Evolutionary conservation across 2,113 vertebrate species (phyloP).

Genomic region (Gambusia affinis): DNA sequence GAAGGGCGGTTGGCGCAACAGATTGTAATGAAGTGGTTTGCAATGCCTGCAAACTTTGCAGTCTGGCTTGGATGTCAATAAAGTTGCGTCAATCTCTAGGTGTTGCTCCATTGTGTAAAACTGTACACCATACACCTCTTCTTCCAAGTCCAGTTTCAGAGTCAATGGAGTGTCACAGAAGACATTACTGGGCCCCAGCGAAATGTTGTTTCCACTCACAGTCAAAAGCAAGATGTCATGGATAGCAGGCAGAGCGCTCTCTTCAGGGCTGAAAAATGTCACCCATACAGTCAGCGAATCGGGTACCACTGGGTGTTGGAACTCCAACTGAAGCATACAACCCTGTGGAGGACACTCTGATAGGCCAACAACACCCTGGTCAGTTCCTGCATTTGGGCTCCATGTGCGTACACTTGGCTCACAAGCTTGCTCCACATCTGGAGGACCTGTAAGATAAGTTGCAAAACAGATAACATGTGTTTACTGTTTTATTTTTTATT

Average conservation of each 20-base stretch:
- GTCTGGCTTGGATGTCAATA: constrained; percentile 87
- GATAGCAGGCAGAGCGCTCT: constrained; percentile 87
- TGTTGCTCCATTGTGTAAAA: constrained; percentile 96
- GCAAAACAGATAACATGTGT: constrained; percentile 21
- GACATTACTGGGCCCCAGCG: constrained; percentile 90
- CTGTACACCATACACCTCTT: constrained; percentile 91
- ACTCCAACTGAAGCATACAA: constrained; percentile 95
- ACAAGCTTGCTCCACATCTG: constrained; percentile 95
- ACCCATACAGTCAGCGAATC: constrained; percentile 95
- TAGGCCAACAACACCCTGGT: constrained; percentile 82
- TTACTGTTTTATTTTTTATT: not conserved
- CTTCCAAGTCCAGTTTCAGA: constrained; percentile 85
- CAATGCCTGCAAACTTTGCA: constrained; percentile 83
- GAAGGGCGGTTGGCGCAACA: constrained; percentile 89
- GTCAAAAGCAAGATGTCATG: constrained; percentile 92
- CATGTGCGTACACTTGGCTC: constrained; percentile 95
- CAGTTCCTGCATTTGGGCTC: constrained; percentile 92
- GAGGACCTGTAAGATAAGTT: constrained; percentile 85
- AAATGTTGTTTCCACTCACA: constrained; percentile 87
- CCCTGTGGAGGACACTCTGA: constrained; percentile 88
- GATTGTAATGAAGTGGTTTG: constrained; percentile 86
- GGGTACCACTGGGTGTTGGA: constrained; percentile 86
- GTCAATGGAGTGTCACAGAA: constrained; percentile 95
- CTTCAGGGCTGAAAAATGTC: constrained; percentile 91
- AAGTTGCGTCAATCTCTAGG: constrained; percentile 94